Percentiles rank a stretch among this genome's conserved stretches.
phyloP scores from a whole-genome alignment of 2,797 vertebrate genomes.

The Heteromormyrus szaboi region DNA sequence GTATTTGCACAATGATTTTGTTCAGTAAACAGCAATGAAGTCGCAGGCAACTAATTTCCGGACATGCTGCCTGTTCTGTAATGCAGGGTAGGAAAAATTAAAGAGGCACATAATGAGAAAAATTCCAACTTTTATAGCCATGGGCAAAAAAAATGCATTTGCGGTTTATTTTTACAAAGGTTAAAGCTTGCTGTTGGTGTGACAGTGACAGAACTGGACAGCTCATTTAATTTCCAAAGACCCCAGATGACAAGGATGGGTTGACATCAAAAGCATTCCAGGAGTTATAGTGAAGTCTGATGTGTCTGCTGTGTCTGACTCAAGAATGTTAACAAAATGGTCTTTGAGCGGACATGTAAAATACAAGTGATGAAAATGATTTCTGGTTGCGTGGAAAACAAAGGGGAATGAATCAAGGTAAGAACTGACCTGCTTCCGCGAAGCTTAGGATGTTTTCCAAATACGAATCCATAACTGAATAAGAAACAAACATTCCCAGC shows the following conservation, averaged over 20 bases:
- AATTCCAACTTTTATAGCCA: not conserved
- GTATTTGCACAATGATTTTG: not conserved
- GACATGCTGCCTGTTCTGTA: not conserved
- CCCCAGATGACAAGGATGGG: not conserved
- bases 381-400: not conserved
- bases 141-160: not conserved
- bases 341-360: not conserved
- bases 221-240: constrained; percentile 6
- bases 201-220: not conserved
- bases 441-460: not conserved
- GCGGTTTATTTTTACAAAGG: not conserved
- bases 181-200: not conserved
- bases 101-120: not conserved
- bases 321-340: constrained; percentile 15
- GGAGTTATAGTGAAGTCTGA: not conserved
- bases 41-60: not conserved
- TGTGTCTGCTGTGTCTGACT: not conserved
- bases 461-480: not conserved
- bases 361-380: not conserved
- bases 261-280: constrained; percentile 1
- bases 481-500: not conserved
- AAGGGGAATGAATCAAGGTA: not conserved
- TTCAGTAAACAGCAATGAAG: not conserved
- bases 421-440: not conserved
- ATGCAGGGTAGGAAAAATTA: not conserved